These are phyloP conservation scores for Cistogaster globosa DNA, from an alignment of 2,888 invertebrate genomes.

Conservation along the genomic window DNA sequence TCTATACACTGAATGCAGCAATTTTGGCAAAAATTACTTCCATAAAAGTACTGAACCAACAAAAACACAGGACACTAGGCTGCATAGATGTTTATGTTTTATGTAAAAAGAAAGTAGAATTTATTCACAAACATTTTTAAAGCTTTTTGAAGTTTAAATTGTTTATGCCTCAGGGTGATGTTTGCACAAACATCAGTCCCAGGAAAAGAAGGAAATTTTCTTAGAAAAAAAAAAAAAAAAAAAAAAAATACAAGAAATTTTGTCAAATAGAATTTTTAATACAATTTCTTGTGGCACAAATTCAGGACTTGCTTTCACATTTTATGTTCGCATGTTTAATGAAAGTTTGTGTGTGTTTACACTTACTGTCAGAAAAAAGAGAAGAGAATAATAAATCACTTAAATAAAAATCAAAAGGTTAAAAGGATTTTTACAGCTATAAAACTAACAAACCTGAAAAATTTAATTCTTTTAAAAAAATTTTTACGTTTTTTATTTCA, in stretches of 20 bases:
- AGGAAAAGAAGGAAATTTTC: neutral
- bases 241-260: neutral
- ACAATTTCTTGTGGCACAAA: slow-evolving; percentile 24
- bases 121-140: neutral
- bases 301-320: slow-evolving; percentile 10
- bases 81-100: neutral
- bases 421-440: neutral
- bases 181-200: neutral
- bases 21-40: neutral
- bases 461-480: neutral
- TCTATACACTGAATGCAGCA: neutral
- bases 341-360: neutral
- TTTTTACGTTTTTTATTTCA: neutral
- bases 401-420: neutral
- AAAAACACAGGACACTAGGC: neutral
- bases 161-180: slow-evolving; percentile 3
- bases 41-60: neutral
- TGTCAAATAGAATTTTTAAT: slow-evolving; percentile 54
- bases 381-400: slow-evolving; percentile 6
- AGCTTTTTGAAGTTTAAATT: slow-evolving; percentile 42
- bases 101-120: neutral
- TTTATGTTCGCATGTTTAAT: neutral
- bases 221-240: neutral
- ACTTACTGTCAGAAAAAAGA: neutral
- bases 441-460: neutral